Evolutionary conservation across 2,113 vertebrate species (phyloP).

Genomic region (Zapus hudsonius): DNA sequence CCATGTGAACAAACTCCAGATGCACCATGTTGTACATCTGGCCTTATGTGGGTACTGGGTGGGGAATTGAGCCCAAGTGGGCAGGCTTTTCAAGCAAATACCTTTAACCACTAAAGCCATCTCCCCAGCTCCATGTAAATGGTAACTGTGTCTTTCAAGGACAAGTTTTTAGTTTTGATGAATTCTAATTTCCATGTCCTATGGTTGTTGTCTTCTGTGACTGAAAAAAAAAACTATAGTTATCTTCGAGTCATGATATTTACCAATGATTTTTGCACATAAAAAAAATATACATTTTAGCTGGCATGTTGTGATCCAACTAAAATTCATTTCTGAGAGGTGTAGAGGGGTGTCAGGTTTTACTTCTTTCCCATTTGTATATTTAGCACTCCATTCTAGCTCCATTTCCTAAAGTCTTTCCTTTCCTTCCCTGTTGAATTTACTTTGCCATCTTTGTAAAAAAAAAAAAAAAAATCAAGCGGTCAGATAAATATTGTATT

Average conservation of each 20-base stretch:
- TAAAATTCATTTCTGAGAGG: constrained; percentile 7
- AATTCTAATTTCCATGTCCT: constrained; percentile 28
- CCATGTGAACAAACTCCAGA: too few species aligned
- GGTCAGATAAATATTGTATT: not conserved
- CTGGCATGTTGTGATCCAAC: not conserved
- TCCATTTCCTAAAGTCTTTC: not conserved
- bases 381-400: not conserved
- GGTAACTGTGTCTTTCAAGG: not conserved
- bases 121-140: too few species aligned
- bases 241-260: not conserved
- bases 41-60: too few species aligned
- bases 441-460: not conserved
- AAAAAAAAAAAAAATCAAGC: constrained; percentile 17
- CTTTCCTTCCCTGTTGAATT: not conserved
- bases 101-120: too few species aligned
- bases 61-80: too few species aligned
- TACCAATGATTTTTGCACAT: not conserved
- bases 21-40: too few species aligned
- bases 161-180: constrained; percentile 32
- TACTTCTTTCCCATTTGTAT: not conserved
- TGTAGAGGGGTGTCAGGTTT: not conserved
- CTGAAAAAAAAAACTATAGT: not conserved
- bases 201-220: constrained; percentile 33
- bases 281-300: not conserved
- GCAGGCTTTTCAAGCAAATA: too few species aligned